phyloP scores from a whole-genome alignment of 2,888 invertebrate genomes.

The Cephalotes varians region DNA sequence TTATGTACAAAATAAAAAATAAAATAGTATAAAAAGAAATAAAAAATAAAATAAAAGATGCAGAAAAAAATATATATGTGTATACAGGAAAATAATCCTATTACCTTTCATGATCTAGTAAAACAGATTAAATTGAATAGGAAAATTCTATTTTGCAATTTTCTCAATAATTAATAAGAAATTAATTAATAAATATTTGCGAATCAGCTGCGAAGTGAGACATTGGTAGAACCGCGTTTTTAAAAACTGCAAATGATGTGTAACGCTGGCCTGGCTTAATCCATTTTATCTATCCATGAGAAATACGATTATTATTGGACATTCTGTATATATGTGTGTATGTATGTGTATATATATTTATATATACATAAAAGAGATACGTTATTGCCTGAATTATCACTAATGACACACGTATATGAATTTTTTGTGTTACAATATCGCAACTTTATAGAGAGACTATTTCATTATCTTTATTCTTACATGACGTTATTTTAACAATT shows the following conservation, averaged over 20 bases:
- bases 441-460: constrained; percentile 35
- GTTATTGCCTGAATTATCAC: background rate
- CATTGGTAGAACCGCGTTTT: background rate
- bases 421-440: constrained; percentile 41
- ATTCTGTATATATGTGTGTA: too few relatives aligned
- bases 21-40: background rate
- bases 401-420: background rate
- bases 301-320: too few relatives aligned
- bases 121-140: background rate
- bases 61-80: background rate
- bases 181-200: background rate
- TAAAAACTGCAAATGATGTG: background rate
- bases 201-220: background rate
- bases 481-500: constrained; percentile 9
- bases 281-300: too few relatives aligned
- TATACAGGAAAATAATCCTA: background rate
- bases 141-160: background rate
- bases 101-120: background rate
- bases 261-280: background rate
- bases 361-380: background rate
- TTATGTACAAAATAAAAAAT: background rate
- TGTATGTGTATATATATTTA: too few relatives aligned
- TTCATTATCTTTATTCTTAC: background rate
- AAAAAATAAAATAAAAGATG: background rate
- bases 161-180: background rate